Percentiles rank a stretch among this genome's conserved stretches.
Conservation (phyloP, 2,113 vertebrate species). For the Pterophyllum scalare region DNA sequence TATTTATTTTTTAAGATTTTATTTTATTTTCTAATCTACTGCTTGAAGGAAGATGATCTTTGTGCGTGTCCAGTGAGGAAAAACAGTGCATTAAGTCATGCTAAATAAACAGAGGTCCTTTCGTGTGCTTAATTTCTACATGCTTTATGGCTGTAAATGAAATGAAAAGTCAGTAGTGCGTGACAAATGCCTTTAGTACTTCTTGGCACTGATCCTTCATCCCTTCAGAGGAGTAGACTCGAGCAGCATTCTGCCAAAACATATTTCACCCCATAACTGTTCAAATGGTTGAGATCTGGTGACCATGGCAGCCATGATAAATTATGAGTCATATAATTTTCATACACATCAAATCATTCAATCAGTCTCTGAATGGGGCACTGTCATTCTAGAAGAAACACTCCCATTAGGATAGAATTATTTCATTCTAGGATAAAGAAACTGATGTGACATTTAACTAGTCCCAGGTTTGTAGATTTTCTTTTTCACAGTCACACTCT, state of each 20-base stretch:
- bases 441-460: not conserved
- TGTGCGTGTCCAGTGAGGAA: not conserved
- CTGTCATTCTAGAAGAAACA: not conserved
- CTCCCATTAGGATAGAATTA: not conserved
- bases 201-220: not conserved
- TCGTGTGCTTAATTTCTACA: not conserved
- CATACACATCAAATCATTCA: not conserved
- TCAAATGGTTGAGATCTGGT: not conserved
- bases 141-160: not conserved
- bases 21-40: not conserved
- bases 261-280: no score
- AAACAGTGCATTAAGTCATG: not conserved
- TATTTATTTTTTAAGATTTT: not conserved
- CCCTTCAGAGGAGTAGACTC: not conserved
- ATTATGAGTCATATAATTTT: not conserved
- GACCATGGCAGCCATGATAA: not conserved
- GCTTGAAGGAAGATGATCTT: not conserved
- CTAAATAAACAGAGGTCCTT: not conserved
- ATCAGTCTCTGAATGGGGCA: accelerated
- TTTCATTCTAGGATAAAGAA: not conserved
- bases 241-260: not conserved
- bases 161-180: not conserved
- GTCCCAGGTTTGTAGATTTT: not conserved
- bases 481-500: no score
- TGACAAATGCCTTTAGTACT: not conserved